Base-by-base conservation (phyloP, 1,140 invertebrate species). In the Eupeodes corollae region DNA sequence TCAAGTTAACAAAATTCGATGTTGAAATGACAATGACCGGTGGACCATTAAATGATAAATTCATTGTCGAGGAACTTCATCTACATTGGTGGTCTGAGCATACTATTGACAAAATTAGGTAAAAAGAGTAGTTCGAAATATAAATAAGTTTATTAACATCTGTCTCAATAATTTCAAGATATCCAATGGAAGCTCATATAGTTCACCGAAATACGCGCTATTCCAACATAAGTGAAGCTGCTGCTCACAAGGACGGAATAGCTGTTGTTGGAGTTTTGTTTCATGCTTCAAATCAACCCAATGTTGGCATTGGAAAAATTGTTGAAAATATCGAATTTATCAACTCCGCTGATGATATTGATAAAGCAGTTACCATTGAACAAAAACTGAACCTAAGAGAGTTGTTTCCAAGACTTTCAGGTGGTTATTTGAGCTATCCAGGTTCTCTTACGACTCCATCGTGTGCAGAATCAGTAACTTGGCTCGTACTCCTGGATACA, bases 41-140 rank as follows among this genome's bases (percentile, higher is more conserved):
- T n/a, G 73, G 72, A n/a, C 59, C 78, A 19, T 57, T 71, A 12
- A 61, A 64, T 8, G 56, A 56, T 3, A 69, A 70, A 2, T 87
- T 79, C 57, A 56, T 71, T 10, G 67, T 86, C 38, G 72, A 79
- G 31, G 80, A 84, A 57, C 71, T 88, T 19, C 86, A 89, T 56
- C 79, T 88, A 54, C 86, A 89, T 57, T 88, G 85, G 82, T 75
- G 77, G 43, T 83, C 83, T 0, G 86, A 89, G 59, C 86, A 89
- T 58, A 80, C 75, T 1, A 72, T 89, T 33, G 73, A 66, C n/a
- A 52, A 56, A n/a, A 54, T 63, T n/a, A 35, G 34, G 34, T 35
- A 35, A 35, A 35, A n/a, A 35, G 34, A 30, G n/a, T n/a, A 39
- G 18, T 30, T 39, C 16, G 12, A 40, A 15, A 2, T 40, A 6